Evolutionary conservation across 2,797 vertebrate species (phyloP), one percentile per base, ranked within the genome.

Genomic region (Microchirus variegatus): DNA sequence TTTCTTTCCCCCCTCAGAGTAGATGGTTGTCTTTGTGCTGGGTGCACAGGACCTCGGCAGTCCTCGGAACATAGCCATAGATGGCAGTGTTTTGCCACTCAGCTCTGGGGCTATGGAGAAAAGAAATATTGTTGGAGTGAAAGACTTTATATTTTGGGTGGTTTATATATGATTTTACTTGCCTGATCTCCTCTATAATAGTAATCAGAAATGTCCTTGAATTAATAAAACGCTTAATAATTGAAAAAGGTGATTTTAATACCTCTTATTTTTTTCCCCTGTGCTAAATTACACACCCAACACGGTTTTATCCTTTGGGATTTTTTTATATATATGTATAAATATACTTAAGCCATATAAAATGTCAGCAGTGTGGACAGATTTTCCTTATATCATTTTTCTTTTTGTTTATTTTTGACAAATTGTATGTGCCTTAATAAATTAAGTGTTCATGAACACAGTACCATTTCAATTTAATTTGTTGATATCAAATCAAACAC

Each of bases 81-180:
- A 93, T 93, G 92, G 94, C 93, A 94, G 93, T 91, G 86, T 93
- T 93, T 91, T 93, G 89, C 92, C 80, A 69, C 69, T 78, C 76
- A 71, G 69, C 80, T 82, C 73, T 68, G 65, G 53, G 76, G 69
- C 75, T 75, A 12, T 70, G 78, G 66, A 76, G 54, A 81, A 59
- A 77, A 72, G 10, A 46, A 74, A 75, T 67, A 66, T 53, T 52
- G 47, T 53, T 67, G 78, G 42, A 75, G 48, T 53, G 60, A 22
- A 67, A 64, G 56, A n/a, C 19, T 14, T 14, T 15, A 8, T 3
- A 59, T 62, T 57, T 40, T 63, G 44, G 60, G 22, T 22, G 61
- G 66, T 72, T 73, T 46, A n/a, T 26, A 38, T 64, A 63, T 59
- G 47, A 45, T 70, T 22, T 40, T 1, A 47, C 77, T 56, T 64